Conservation (phyloP, 2,113 vertebrate species). For the Colistium nudipinnis region DNA sequence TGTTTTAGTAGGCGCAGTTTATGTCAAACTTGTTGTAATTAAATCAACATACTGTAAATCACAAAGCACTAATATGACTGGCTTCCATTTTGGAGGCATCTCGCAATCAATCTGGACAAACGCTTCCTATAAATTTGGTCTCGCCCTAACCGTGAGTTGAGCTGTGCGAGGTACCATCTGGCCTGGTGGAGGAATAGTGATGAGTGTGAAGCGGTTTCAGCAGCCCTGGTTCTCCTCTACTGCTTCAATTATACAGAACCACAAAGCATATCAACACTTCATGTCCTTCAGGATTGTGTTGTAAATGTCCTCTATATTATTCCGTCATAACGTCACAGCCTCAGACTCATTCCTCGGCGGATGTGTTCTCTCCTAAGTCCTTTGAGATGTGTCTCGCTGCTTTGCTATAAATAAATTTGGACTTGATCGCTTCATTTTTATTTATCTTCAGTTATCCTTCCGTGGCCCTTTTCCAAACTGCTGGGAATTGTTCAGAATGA, state of each 20-base stretch:
- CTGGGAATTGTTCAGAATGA: conserved; percentile 2
- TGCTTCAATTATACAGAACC: neutral
- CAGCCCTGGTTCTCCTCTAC: conserved; percentile 1
- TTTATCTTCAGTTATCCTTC: neutral
- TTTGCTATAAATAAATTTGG: conserved; percentile 30
- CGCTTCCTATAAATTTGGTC: too few relatives aligned
- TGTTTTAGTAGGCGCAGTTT: too few relatives aligned
- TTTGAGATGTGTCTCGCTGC: conserved; percentile 19
- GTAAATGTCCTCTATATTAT: neutral
- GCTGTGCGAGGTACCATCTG: conserved; percentile 32
- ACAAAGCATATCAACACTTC: neutral
- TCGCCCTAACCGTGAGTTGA: neutral
- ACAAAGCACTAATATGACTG: too few relatives aligned
- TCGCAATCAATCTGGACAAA: neutral
- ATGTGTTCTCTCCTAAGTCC: conserved; percentile 15
- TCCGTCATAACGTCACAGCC: neutral
- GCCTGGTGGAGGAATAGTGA: neutral
- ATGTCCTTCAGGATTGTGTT: neutral
- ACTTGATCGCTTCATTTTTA: conserved; percentile 11
- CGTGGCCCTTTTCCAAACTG: conserved; percentile 2
- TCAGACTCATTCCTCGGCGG: conserved; percentile 8
- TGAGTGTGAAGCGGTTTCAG: conserved; percentile 7
- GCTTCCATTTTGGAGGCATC: neutral
- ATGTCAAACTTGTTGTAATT: too few relatives aligned
- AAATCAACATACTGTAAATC: neutral